A percentile compares a stretch with the other conserved stretches of the same genome.
Conservation (phyloP, 2,797 vertebrate species). For the Chelidonichthys spinosus region DNA sequence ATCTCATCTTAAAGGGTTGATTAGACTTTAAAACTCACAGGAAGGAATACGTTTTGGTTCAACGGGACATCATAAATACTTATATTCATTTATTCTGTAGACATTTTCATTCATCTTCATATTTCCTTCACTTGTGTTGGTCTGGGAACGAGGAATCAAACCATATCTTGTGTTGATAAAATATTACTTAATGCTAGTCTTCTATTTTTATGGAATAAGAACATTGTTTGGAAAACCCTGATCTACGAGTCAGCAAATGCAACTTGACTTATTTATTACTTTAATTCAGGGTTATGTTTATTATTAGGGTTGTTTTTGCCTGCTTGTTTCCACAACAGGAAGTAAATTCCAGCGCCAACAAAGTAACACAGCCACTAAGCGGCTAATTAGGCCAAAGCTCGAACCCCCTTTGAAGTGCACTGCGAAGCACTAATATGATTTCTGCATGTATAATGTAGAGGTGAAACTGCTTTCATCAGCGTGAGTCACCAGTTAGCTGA, state of each 20-base stretch:
- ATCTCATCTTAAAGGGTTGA: neutral
- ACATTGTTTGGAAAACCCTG: neutral
- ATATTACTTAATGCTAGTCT: constrained; percentile 1
- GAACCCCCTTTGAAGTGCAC: constrained; percentile 33
- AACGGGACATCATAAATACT: neutral
- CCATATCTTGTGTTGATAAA: constrained; percentile 6
- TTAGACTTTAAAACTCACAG: neutral
- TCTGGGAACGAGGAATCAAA: neutral
- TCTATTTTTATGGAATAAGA: constrained; percentile 16
- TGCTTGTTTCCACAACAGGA: constrained; percentile 27
- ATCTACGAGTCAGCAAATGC: constrained; percentile 16
- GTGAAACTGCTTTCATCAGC: constrained; percentile 16
- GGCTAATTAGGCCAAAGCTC: constrained; percentile 40
- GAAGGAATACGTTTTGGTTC: neutral
- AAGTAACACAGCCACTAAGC: constrained; percentile 24
- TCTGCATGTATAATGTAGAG: constrained; percentile 44
- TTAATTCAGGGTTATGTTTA: constrained; percentile 22
- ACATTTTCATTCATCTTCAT: neutral
- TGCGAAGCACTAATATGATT: constrained; percentile 46
- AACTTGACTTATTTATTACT: constrained; percentile 8
- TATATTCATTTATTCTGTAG: neutral
- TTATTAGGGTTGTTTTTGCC: constrained; percentile 29
- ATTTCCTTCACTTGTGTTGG: neutral
- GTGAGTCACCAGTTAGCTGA: constrained; percentile 3
- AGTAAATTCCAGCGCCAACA: constrained; percentile 37